Evolutionary conservation across 2,888 invertebrate genomes (phyloP), one percentile per base, ranked within the genome.

Genomic region (Anoplius nigerrimus): DNA sequence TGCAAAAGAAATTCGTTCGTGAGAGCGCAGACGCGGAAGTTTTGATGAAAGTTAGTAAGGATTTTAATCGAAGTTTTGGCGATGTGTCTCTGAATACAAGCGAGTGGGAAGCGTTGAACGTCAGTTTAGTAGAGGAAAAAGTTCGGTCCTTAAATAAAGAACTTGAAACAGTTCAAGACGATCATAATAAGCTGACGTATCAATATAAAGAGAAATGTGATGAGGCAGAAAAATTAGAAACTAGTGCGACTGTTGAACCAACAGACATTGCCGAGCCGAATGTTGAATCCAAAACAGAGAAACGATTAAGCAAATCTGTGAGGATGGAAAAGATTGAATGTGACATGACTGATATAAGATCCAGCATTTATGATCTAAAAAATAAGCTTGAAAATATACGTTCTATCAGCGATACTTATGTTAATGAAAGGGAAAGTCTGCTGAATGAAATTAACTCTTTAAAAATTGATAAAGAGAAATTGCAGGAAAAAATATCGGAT

Each of bases 121-220:
- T 86, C 2, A 81, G 83, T 0, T 62, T 75, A 0, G 74, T 85
- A 6, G 87, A 88, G 57, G 85, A 86, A 5, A 82, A 80, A 55
- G 76, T 88, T 54, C 76, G 80, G 2, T 62, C 61, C 11, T 62
- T 87, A n/a, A 76, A 76, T 6, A 78, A 63, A 2, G 83, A 87
- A 48, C 51, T 86, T 11, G 82, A 85, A 52, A 72, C 64, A 15
- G 51, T 87, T 8, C 83, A 80, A 61, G 75, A 79, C 1, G 76
- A 83, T 52, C 80, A 84, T 46, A 76, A 78, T 0, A 76, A 79
- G 43, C 42, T 87, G 2, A 78, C 80, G 0, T 62, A 72, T 66
- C 71, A 82, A 4, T 82, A 84, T 46, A 74, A 81, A 24, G 80
- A 84, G 43, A 84, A 85, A 22, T 84, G 81, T 55, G 74, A 75